A percentile compares a stretch with the other conserved stretches of the same genome.
phyloP scores from a whole-genome alignment of 2,888 invertebrate genomes.

The Abrostola tripartita region DNA sequence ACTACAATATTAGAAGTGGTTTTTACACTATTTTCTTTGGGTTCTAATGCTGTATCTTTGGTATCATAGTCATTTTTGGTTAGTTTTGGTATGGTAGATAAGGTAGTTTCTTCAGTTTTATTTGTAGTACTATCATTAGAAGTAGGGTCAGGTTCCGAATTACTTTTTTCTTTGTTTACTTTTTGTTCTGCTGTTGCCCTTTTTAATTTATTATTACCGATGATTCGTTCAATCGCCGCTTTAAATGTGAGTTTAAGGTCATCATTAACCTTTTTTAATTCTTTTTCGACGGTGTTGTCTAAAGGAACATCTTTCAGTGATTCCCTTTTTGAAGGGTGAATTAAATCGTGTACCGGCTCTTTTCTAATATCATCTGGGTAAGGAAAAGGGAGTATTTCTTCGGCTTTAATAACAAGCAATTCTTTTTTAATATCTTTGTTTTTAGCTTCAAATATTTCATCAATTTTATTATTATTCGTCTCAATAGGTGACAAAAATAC shows the following conservation, averaged over 20 bases:
- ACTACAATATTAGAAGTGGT: constrained; percentile 10
- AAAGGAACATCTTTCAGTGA: constrained; percentile 24
- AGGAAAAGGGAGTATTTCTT: constrained; percentile 72
- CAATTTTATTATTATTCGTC: constrained; percentile 64
- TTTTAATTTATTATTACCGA: constrained; percentile 63
- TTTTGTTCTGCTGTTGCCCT: constrained; percentile 50
- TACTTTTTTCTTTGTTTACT: constrained; percentile 26
- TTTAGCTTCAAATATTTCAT: constrained; percentile 42
- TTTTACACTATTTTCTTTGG: constrained; percentile 34
- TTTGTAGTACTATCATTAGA: constrained; percentile 32
- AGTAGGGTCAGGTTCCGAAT: constrained; percentile 14
- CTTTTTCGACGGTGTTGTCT: constrained; percentile 69
- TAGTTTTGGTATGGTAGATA: constrained; percentile 10
- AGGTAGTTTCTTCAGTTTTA: background rate
- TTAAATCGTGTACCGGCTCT: constrained; percentile 51
- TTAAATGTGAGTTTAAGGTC: constrained; percentile 78
- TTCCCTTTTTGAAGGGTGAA: constrained; percentile 40
- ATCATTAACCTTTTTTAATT: constrained; percentile 77
- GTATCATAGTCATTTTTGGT: constrained; percentile 13
- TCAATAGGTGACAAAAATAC: constrained; percentile 71
- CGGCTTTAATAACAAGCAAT: constrained; percentile 74
- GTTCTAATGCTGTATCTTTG: constrained; percentile 18
- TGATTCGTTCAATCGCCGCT: constrained; percentile 79
- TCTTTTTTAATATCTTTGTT: constrained; percentile 42
- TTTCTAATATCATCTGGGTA: constrained; percentile 71